A percentile compares a stretch with the other conserved stretches of the same genome.
Evolutionary conservation across 2,113 vertebrate species (phyloP).

Genomic region (Vanacampus margaritifer): DNA sequence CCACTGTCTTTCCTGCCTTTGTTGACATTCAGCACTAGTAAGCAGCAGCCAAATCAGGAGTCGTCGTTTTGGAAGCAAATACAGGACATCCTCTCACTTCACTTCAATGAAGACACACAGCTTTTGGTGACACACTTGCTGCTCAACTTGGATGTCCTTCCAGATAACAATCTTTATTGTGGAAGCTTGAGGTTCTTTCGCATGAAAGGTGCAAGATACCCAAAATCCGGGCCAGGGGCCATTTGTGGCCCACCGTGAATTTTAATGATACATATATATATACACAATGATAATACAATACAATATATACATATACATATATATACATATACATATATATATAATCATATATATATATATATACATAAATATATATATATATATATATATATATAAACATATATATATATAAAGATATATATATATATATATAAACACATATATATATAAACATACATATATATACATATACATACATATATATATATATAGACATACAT

Average conservation of each 20-base stretch:
- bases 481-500: too few relatives aligned
- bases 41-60: slow-evolving; percentile 46
- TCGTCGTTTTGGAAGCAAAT: slow-evolving; percentile 39
- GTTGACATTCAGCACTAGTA: slow-evolving; percentile 48
- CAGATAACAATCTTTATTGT: slow-evolving; percentile 12
- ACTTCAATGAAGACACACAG: slow-evolving; percentile 14
- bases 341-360: too few relatives aligned
- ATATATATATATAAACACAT: too few relatives aligned
- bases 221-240: neutral
- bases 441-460: too few relatives aligned
- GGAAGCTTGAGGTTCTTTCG: neutral
- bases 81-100: slow-evolving; percentile 58
- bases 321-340: too few relatives aligned
- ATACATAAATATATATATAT: too few relatives aligned
- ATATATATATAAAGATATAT: too few relatives aligned
- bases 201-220: neutral
- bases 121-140: slow-evolving; percentile 46
- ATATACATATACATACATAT: too few relatives aligned
- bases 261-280: too few relatives aligned
- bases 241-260: neutral
- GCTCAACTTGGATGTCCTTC: slow-evolving; percentile 41
- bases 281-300: too few relatives aligned
- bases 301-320: too few relatives aligned
- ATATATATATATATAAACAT: too few relatives aligned
- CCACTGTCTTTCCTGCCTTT: slow-evolving; percentile 70